Conservation (phyloP, 1,140 invertebrate genomes). For the Caerostris darwini region DNA sequence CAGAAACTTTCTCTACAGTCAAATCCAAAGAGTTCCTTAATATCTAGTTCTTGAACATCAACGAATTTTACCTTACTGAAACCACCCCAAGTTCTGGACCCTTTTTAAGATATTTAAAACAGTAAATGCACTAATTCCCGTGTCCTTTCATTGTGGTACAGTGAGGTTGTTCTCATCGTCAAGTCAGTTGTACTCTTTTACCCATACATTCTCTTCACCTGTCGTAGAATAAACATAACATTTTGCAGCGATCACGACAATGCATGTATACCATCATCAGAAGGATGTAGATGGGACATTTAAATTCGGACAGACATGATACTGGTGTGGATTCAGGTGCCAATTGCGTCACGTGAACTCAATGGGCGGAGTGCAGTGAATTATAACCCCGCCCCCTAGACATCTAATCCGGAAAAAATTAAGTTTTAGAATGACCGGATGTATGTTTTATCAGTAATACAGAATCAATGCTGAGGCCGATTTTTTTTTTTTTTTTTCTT, state of each 20-base stretch:
- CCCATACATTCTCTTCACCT: slow-evolving; percentile 60
- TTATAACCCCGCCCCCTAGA: slow-evolving; percentile 35
- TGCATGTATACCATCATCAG: not conserved
- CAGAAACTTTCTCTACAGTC: not conserved
- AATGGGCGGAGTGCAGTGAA: not conserved
- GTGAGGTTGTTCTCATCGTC: not conserved
- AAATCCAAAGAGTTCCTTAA: too few relatives aligned
- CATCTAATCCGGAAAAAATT: slow-evolving; percentile 9
- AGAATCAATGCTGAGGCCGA: not conserved
- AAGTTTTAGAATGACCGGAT: not conserved
- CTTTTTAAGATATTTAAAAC: not conserved
- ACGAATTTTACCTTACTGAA: not conserved
- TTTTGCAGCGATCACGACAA: slow-evolving; percentile 35
- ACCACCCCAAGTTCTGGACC: not conserved
- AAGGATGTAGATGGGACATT: slow-evolving; percentile 51
- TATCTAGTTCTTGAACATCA: not conserved
- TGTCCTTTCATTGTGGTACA: not conserved
- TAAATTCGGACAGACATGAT: slow-evolving; percentile 58
- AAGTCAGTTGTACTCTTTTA: slow-evolving; percentile 57
- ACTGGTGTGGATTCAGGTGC: slow-evolving; percentile 63
- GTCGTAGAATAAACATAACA: slow-evolving; percentile 28
- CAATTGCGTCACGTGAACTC: slow-evolving; percentile 47
- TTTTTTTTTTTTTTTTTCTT: too few relatives aligned
- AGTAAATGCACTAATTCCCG: not conserved
- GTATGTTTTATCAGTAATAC: not conserved